Percentiles rank a stretch among this genome's conserved stretches.
Conservation (phyloP, 2,113 vertebrate species). For the Danionella cerebrum region DNA sequence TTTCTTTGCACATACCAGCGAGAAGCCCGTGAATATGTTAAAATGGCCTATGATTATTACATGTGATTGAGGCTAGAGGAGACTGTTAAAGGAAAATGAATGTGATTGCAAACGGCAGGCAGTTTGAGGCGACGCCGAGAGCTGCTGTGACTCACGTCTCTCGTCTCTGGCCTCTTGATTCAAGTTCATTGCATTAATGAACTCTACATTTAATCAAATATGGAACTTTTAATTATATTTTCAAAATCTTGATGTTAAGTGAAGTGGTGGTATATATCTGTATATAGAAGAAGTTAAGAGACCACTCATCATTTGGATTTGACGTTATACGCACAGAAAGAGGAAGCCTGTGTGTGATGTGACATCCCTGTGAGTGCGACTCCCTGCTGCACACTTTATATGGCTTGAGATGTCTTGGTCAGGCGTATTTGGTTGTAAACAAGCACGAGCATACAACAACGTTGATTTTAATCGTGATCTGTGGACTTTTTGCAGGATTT, state of each 20-base stretch:
- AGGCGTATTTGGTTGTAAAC: too few species aligned
- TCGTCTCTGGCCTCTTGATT: not conserved
- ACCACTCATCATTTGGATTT: too few species aligned
- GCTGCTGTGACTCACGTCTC: not conserved
- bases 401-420: too few species aligned
- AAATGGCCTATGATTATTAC: not conserved
- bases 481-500: too few species aligned
- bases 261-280: too few species aligned
- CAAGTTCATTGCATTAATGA: not conserved
- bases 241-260: not conserved
- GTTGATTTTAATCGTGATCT: too few species aligned
- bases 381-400: too few species aligned
- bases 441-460: too few species aligned
- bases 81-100: not conserved
- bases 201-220: not conserved
- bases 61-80: not conserved
- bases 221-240: not conserved
- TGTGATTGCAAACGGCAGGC: slow-evolving; percentile 13
- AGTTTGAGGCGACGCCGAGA: not conserved
- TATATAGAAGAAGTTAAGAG: too few species aligned
- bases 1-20: not conserved
- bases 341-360: too few species aligned
- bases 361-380: too few species aligned
- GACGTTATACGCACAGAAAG: too few species aligned
- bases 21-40: not conserved